phyloP scores from a whole-genome alignment of 2,797 vertebrate genomes.

The Benthosema pterotum region DNA sequence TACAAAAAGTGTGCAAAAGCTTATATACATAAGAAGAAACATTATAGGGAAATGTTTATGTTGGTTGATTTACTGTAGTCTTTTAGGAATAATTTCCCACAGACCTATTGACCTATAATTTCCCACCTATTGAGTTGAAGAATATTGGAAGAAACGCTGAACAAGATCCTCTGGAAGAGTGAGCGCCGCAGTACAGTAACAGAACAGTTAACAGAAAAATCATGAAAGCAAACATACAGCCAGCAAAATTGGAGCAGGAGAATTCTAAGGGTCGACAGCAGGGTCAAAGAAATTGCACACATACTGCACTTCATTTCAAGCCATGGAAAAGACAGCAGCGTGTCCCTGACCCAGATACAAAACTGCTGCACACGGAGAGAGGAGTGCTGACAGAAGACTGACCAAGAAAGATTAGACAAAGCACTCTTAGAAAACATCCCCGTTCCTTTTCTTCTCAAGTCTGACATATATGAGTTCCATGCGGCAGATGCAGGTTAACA shows the following conservation, averaged over 20 bases:
- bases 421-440: slow-evolving; percentile 4
- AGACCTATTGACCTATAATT: too few species aligned
- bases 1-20: too few species aligned
- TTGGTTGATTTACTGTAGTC: too few species aligned
- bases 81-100: too few species aligned
- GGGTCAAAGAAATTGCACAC: slow-evolving; percentile 49
- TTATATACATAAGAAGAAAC: too few species aligned
- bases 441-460: slow-evolving; percentile 13
- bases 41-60: too few species aligned
- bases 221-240: slow-evolving; percentile 29
- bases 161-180: slow-evolving; percentile 25
- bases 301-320: slow-evolving; percentile 37
- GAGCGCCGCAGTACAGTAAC: slow-evolving; percentile 1
- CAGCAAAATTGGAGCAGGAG: slow-evolving; percentile 33
- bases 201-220: slow-evolving; percentile 13
- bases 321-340: slow-evolving; percentile 30
- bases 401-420: slow-evolving; percentile 10
- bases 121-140: too few species aligned
- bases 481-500: too few species aligned
- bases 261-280: slow-evolving; percentile 45
- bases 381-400: slow-evolving; percentile 17
- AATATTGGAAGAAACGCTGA: slow-evolving; percentile 6
- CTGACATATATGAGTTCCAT: slow-evolving; percentile 3
- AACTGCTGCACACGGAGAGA: slow-evolving; percentile 25
- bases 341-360: slow-evolving; percentile 74